Base-by-base conservation (phyloP, 2,113 vertebrate species). In the Pseudorhombus dupliciocellatus region DNA sequence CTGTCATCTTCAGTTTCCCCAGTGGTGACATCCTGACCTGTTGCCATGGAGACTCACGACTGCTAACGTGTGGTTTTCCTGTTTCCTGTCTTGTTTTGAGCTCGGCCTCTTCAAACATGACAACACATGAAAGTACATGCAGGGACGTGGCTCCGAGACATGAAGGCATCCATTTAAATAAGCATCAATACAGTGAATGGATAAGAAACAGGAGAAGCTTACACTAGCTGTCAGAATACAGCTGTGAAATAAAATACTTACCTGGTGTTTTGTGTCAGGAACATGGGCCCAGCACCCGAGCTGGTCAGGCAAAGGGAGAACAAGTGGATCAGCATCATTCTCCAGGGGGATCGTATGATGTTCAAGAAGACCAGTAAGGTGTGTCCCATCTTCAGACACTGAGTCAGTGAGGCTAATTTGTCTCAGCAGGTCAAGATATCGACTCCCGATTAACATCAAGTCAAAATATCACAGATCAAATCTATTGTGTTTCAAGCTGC, bases 301-400 rank as follows among this genome's bases (percentile, higher is more conserved):
- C 74, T 95, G 24, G 92, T 97, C 79, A 92, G 96, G 52, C 95
- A 95, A 73, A 90, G 95, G 62, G 96, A 97, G 85, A 90, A 92
- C 89, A 96, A 96, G 77, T 97, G 96, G 96, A 92, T 97, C 53
- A 92, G 91, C 61, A 94, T 96, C 85, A 95, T 94, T 1, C 84
- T 66, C 6, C 94, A 95, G 34, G 95, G 95, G 96, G 94, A 96
- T 59, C 94, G 90, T 56, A 92, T 94, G 56, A 85, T 95, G 76
- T 84, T 89, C 1, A 93, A 93, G 70, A 92, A 92, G 62, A 92
- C 90, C 80, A 95, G 91, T 74, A 96, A 95, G 94, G 96, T 96
- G 77, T 70, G 84, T 77, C 37, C 15, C 2, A 16, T 48, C 15
- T 54, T 14, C 31, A 18, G 62, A 58, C 2, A 40, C 26, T 4